Evolutionary conservation across 1,140 invertebrate species (phyloP).

Genomic region (Drosophila sturtevanti): DNA sequence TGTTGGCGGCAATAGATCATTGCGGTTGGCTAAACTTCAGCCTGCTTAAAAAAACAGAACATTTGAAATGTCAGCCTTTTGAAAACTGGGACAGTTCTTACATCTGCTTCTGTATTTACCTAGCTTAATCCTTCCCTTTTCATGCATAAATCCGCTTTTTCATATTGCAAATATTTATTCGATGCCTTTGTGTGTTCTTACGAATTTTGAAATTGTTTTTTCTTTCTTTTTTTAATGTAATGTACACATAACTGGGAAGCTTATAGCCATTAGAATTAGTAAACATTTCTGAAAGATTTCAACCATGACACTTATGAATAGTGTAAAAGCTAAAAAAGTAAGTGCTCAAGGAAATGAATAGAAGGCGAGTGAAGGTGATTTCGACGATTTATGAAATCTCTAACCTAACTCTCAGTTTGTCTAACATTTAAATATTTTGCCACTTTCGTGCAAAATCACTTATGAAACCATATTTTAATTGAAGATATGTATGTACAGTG

Average conservation of each 20-base stretch:
- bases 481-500: too few species aligned
- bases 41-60: not conserved
- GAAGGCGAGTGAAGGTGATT: too few species aligned
- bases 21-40: constrained; percentile 58
- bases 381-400: not conserved
- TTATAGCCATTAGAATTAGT: constrained; percentile 60
- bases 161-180: constrained; percentile 68
- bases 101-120: constrained; percentile 76
- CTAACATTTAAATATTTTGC: not conserved
- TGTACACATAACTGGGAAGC: constrained; percentile 50
- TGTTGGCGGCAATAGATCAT: constrained; percentile 70
- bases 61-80: constrained; percentile 63
- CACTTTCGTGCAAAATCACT: not conserved
- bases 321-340: constrained; percentile 12
- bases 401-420: not conserved
- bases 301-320: constrained; percentile 45
- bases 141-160: constrained; percentile 61
- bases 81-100: constrained; percentile 61
- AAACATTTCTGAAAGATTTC: constrained; percentile 48
- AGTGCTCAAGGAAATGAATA: constrained; percentile 6
- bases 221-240: constrained; percentile 58
- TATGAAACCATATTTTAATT: not conserved
- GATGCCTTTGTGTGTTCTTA: constrained; percentile 65
- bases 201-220: constrained; percentile 48
- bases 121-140: constrained; percentile 68